phyloP scores from a whole-genome alignment of 2,797 vertebrate species.

The Anas flavirostris region DNA sequence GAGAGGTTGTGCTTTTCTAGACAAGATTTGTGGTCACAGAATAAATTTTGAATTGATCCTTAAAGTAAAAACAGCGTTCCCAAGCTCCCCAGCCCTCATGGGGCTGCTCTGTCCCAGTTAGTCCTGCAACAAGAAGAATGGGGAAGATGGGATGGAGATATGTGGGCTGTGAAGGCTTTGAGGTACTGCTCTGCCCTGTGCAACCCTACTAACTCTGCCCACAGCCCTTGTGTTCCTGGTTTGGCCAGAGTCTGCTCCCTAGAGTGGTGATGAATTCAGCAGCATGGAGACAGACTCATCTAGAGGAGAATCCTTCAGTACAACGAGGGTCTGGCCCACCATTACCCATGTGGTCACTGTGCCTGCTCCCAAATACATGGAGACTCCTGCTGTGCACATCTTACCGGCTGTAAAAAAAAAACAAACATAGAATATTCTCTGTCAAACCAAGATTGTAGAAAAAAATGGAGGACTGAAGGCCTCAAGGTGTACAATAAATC shows the following conservation, averaged over 20 bases:
- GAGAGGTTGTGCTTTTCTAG: background rate
- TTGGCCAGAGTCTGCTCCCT: background rate
- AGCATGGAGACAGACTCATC: background rate
- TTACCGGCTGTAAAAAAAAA: background rate
- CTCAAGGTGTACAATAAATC: background rate
- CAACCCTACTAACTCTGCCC: background rate
- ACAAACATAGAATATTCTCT: background rate
- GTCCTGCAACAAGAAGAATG: background rate
- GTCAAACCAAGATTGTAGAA: background rate
- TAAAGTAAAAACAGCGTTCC: background rate
- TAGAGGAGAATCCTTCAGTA: background rate
- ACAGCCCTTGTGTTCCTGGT: background rate
- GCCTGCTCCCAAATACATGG: background rate
- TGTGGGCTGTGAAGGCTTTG: background rate
- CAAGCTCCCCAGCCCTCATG: background rate
- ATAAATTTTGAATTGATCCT: background rate
- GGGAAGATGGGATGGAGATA: background rate
- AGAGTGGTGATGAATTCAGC: too few relatives aligned
- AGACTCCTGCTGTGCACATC: background rate
- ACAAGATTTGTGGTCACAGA: background rate
- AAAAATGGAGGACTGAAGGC: background rate
- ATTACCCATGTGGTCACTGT: rapidly evolving
- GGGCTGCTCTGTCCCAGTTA: background rate
- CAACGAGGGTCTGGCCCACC: background rate
- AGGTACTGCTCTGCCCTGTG: background rate